phyloP scores from a whole-genome alignment of 2,888 invertebrate species.

The Coelopa pilipes region DNA sequence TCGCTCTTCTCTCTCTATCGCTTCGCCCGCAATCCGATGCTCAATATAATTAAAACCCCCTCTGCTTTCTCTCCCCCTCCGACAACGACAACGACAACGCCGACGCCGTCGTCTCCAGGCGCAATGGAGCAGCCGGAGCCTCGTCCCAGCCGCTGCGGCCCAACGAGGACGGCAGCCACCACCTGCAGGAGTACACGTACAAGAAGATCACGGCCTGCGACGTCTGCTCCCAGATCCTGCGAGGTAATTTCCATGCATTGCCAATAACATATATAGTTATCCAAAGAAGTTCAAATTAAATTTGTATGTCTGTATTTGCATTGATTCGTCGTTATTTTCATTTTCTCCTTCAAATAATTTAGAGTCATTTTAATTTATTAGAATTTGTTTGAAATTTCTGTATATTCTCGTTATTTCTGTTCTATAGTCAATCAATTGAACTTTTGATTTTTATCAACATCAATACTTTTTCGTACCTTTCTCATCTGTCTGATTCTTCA shows the following conservation, averaged over 20 bases:
- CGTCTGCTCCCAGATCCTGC: slow-evolving; percentile 89
- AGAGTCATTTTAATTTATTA: not conserved
- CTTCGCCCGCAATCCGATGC: no score
- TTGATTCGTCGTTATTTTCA: no score
- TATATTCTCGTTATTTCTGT: no score
- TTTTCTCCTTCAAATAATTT: not conserved
- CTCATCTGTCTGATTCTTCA: no score
- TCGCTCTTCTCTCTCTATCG: no score
- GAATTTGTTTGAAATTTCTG: not conserved
- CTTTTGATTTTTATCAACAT: not conserved
- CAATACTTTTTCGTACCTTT: no score
- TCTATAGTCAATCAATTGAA: not conserved
- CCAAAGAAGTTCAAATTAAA: no score
- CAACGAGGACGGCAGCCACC: slow-evolving; percentile 72
- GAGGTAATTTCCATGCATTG: slow-evolving; percentile 75
- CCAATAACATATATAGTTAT: no score
- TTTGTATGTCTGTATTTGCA: no score
- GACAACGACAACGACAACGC: no score
- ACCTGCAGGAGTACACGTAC: slow-evolving; percentile 93
- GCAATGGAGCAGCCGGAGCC: slow-evolving; percentile 77
- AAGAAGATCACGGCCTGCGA: slow-evolving; percentile 96
- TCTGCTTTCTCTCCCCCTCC: not conserved
- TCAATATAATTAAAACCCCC: slow-evolving; percentile 16
- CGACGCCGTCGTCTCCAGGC: slow-evolving; percentile 64
- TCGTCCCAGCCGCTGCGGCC: slow-evolving; percentile 64